phyloP scores from a whole-genome alignment of 2,113 vertebrate genomes.

The Syngnathus floridae region DNA sequence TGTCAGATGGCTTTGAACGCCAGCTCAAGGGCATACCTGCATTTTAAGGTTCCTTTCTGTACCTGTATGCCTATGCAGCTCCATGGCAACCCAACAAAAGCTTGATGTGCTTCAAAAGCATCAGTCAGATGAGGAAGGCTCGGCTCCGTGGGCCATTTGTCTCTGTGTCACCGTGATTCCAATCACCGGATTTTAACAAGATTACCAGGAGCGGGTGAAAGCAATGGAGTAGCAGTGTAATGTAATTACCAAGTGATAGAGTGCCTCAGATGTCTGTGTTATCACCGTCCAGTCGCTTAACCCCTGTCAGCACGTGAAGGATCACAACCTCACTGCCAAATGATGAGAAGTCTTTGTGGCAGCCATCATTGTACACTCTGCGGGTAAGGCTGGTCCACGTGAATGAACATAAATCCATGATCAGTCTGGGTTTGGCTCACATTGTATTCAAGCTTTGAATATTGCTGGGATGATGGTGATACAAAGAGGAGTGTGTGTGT shows the following conservation, averaged over 20 bases:
- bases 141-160: conserved; percentile 37
- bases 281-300: conserved; percentile 67
- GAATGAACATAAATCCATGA: background rate
- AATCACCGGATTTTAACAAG: conserved; percentile 65
- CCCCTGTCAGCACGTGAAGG: conserved; percentile 61
- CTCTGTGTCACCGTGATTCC: conserved; percentile 58
- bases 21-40: conserved; percentile 5
- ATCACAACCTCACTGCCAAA: conserved; percentile 27
- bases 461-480: background rate
- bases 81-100: conserved; percentile 48
- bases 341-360: conserved; percentile 1
- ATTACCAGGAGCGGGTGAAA: conserved; percentile 61
- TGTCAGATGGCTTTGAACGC: conserved; percentile 3
- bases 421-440: background rate
- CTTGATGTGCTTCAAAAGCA: conserved; percentile 31
- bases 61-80: conserved; percentile 23
- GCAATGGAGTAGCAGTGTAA: conserved; percentile 63
- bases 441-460: background rate
- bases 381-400: background rate
- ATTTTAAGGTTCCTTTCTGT: conserved; percentile 13
- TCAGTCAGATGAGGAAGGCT: conserved; percentile 21
- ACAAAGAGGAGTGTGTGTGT: background rate
- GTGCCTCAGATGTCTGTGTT: conserved; percentile 61
- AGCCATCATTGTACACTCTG: background rate
- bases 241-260: conserved; percentile 69